A percentile compares a stretch with the other conserved stretches of the same genome.
phyloP scores from a whole-genome alignment of 2,113 vertebrate species.

The Heliornis fulica region DNA sequence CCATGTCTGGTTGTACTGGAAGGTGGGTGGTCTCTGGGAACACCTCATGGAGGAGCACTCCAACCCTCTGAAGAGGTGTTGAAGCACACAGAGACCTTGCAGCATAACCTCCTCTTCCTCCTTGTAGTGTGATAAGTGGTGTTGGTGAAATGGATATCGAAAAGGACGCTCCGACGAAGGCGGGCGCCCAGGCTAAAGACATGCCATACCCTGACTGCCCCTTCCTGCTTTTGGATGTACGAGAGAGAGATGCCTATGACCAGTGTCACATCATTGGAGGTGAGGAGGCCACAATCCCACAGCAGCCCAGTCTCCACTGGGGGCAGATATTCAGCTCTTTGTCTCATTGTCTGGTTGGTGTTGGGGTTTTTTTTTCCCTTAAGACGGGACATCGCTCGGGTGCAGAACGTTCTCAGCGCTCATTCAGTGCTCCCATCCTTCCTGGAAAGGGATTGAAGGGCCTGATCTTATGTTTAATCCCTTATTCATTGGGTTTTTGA shows the following conservation, averaged over 20 bases:
- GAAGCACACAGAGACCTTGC: accelerated
- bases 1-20: neutral
- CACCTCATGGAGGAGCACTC: neutral
- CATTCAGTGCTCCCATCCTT: neutral
- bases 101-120: neutral
- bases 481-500: neutral
- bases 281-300: slow-evolving; percentile 25
- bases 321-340: accelerated
- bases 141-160: slow-evolving; percentile 89
- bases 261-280: slow-evolving; percentile 90
- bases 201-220: slow-evolving; percentile 89
- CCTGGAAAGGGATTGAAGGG: neutral
- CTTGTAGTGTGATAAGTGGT: slow-evolving; percentile 87
- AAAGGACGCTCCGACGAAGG: slow-evolving; percentile 58
- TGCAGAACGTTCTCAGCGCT: neutral
- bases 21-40: accelerated
- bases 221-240: slow-evolving; percentile 91
- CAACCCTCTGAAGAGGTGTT: accelerated
- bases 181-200: slow-evolving; percentile 10
- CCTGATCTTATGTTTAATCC: neutral
- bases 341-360: neutral
- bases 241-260: slow-evolving; percentile 86
- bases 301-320: neutral
- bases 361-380: accelerated
- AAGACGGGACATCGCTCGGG: neutral